phyloP scores from a whole-genome alignment of 1,140 invertebrate genomes.

The Drosophila hydei region DNA sequence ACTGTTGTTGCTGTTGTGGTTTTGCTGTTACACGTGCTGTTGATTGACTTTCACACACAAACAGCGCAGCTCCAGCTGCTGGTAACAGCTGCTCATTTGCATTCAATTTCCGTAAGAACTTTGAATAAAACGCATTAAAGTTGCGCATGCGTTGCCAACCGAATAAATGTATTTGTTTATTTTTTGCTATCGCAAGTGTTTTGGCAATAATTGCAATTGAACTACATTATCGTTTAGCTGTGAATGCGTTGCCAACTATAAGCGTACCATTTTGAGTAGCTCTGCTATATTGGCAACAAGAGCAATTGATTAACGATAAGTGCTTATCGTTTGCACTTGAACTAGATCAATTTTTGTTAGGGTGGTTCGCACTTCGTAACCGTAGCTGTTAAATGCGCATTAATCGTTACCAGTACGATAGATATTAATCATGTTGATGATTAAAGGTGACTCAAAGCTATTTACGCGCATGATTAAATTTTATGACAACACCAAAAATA shows the following conservation, averaged over 20 bases:
- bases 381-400: slow-evolving; percentile 11
- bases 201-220: slow-evolving; percentile 11
- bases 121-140: slow-evolving; percentile 25
- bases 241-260: background rate
- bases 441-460: slow-evolving; percentile 36
- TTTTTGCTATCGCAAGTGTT: background rate
- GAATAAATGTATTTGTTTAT: background rate
- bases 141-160: slow-evolving; percentile 16
- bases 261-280: background rate
- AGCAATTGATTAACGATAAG: slow-evolving; percentile 8
- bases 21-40: slow-evolving; percentile 73
- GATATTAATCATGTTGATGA: slow-evolving; percentile 36
- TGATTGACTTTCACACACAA: slow-evolving; percentile 78
- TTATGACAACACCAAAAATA: slow-evolving; percentile 8
- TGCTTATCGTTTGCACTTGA: slow-evolving; percentile 7
- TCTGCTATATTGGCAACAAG: background rate
- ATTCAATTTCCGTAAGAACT: slow-evolving; percentile 42
- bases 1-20: slow-evolving; percentile 23
- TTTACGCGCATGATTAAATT: slow-evolving; percentile 39
- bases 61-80: slow-evolving; percentile 19
- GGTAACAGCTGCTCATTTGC: slow-evolving; percentile 14
- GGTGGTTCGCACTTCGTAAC: background rate
- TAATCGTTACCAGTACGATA: background rate
- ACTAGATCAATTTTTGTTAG: background rate
- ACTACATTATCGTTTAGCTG: background rate